Conservation (phyloP, 92 coral and sea anemone species). For the Palythoa heliodiscus region DNA sequence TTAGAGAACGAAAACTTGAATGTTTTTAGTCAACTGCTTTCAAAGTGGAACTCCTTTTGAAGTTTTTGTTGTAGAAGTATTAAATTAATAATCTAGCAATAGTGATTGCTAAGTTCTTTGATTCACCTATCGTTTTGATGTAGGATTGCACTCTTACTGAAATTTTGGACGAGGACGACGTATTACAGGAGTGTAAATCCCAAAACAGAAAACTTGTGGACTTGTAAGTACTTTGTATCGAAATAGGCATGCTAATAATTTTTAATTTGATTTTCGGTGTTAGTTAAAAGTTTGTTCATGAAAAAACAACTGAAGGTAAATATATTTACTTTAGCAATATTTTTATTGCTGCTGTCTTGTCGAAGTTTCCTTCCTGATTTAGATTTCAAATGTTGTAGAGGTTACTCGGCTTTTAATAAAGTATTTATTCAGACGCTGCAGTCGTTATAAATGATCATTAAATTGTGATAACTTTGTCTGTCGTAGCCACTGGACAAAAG, state of each 20-base stretch:
- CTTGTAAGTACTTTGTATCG: conserved; percentile 74
- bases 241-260: neutral
- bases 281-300: neutral
- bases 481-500: no score
- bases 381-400: no score
- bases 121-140: neutral
- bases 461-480: no score
- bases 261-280: conserved; percentile 1
- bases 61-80: neutral
- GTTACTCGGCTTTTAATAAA: no score
- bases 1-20: neutral
- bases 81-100: neutral
- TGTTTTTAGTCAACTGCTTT: neutral
- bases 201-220: conserved; percentile 96
- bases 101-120: neutral
- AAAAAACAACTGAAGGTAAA: neutral
- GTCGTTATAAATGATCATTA: no score
- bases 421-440: no score
- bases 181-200: conserved; percentile 99
- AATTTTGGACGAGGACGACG: conserved; percentile 97
- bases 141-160: conserved; percentile 94
- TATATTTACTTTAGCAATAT: no score
- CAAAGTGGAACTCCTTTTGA: neutral
- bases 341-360: no score
- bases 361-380: no score